A percentile compares a stretch with the other conserved stretches of the same genome.
Conservation (phyloP, 2,113 vertebrate species). For the Corythoichthys haematopterus region DNA sequence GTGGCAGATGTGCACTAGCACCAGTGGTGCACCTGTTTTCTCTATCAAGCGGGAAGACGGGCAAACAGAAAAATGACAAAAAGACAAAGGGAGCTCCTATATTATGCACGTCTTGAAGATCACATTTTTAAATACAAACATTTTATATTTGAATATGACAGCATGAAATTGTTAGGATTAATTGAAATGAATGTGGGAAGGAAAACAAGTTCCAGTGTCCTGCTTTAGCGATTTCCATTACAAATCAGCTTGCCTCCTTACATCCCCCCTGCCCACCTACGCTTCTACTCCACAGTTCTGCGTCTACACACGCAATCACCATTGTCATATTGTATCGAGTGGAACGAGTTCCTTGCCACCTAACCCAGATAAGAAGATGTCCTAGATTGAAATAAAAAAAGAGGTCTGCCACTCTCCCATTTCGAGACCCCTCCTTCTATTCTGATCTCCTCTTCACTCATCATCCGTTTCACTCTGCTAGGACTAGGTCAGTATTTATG, state of each 20-base stretch:
- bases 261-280: slow-evolving; percentile 5
- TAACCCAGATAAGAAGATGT: slow-evolving; percentile 33
- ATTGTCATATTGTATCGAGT: not conserved
- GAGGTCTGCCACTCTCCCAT: slow-evolving; percentile 34
- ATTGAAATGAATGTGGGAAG: slow-evolving; percentile 5
- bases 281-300: slow-evolving; percentile 22
- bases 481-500: slow-evolving; percentile 10
- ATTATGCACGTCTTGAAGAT: too few species aligned
- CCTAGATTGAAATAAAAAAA: slow-evolving; percentile 29
- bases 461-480: slow-evolving; percentile 15
- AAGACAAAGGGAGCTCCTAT: too few species aligned
- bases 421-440: slow-evolving; percentile 28
- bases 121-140: too few species aligned
- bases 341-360: not conserved
- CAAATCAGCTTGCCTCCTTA: slow-evolving; percentile 34
- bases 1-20: too few species aligned
- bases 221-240: slow-evolving; percentile 36
- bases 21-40: too few species aligned
- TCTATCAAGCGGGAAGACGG: too few species aligned
- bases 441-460: not conserved
- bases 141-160: too few species aligned
- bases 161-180: not conserved
- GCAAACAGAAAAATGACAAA: too few species aligned
- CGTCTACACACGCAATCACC: not conserved
- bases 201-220: slow-evolving; percentile 49